Evolutionary conservation across 2,888 invertebrate genomes (phyloP).

Genomic region (Nomada goodeniana): DNA sequence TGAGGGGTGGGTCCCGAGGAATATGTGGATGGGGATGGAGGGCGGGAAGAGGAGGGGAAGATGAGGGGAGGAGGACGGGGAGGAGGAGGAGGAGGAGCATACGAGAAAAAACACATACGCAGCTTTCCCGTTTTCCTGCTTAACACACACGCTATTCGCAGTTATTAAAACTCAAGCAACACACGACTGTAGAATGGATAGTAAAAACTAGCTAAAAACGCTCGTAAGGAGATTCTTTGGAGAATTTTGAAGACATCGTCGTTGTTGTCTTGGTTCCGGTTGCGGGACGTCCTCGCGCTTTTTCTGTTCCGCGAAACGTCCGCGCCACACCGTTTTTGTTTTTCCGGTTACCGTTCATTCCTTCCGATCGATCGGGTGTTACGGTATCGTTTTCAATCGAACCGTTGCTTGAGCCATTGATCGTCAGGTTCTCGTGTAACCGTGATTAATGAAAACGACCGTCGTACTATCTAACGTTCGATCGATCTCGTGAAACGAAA

Average conservation of each 20-base stretch:
- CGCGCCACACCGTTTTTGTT: conserved; percentile 1
- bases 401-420: background rate
- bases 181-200: conserved; percentile 78
- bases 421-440: background rate
- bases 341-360: background rate
- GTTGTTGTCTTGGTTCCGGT: conserved; percentile 54
- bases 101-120: conserved; percentile 52
- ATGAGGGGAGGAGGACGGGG: conserved; percentile 13
- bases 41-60: conserved; percentile 25
- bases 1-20: conserved; percentile 2
- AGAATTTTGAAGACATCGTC: conserved; percentile 77
- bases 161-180: conserved; percentile 80
- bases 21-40: background rate
- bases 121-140: conserved; percentile 63
- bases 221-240: conserved; percentile 78
- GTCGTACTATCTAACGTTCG: background rate
- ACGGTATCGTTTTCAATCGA: background rate
- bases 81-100: conserved; percentile 35
- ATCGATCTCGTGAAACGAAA: conserved; percentile 26
- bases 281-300: background rate
- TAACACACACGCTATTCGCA: conserved; percentile 76
- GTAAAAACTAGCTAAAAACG: conserved; percentile 78
- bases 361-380: conserved; percentile 30
- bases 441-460: background rate
- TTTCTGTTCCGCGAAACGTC: background rate